A percentile compares a stretch with the other conserved stretches of the same genome.
Evolutionary conservation across 1,140 invertebrate genomes (phyloP).

Genomic region (Plectrocnemia conspersa): DNA sequence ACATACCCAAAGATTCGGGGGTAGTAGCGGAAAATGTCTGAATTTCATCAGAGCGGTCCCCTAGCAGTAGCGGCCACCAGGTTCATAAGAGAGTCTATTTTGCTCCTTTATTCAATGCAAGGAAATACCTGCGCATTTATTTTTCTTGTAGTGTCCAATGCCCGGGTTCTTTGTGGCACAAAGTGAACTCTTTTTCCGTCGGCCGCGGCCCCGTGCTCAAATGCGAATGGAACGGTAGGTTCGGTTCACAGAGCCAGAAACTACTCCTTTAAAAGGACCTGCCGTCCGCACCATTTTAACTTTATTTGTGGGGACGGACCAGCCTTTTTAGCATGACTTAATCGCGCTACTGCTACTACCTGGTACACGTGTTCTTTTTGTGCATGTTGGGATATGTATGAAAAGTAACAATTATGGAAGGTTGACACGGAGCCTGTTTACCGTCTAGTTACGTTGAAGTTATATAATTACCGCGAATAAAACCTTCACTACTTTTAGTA

Average conservation of each 20-base stretch:
- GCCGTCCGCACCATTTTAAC: conserved; percentile 8
- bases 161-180: conserved; percentile 20
- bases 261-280: conserved; percentile 20
- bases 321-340: too few relatives aligned
- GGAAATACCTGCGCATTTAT: conserved; percentile 17
- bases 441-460: too few relatives aligned
- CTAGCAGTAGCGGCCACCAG: too few relatives aligned
- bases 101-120: conserved; percentile 8
- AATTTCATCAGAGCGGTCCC: conserved; percentile 3
- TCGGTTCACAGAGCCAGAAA: conserved; percentile 23
- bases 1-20: too few relatives aligned
- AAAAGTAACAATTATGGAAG: too few relatives aligned
- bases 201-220: conserved; percentile 11
- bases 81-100: conserved; percentile 6
- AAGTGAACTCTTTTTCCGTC: conserved; percentile 19
- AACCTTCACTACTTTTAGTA: too few relatives aligned
- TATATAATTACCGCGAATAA: too few relatives aligned
- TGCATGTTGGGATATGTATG: too few relatives aligned
- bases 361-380: too few relatives aligned
- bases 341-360: too few relatives aligned
- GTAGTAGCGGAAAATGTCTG: neutral
- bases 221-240: conserved; percentile 8
- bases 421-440: too few relatives aligned
- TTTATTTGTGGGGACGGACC: too few relatives aligned
- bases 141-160: conserved; percentile 18